Evolutionary conservation across 2,797 vertebrate species (phyloP).

Genomic region (Anabacerthia variegaticeps): DNA sequence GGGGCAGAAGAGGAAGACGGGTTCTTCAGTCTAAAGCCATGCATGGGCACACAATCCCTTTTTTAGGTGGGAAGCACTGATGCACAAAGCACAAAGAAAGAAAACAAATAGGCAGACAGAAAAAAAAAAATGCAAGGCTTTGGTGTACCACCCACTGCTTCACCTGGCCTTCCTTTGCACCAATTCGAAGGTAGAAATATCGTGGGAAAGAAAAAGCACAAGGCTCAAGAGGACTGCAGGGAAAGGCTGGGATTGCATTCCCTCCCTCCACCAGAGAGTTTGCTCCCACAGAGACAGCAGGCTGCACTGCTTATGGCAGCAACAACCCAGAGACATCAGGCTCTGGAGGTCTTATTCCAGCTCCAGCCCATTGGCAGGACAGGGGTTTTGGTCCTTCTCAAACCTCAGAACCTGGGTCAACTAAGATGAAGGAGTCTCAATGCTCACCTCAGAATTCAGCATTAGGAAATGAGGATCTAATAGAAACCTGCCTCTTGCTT

Average conservation of each 20-base stretch:
- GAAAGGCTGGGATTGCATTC: not conserved
- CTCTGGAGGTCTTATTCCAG: not conserved
- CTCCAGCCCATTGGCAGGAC: not conserved
- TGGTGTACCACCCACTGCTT: not conserved
- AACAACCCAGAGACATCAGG: not conserved
- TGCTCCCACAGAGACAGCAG: not conserved
- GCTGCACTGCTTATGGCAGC: not conserved
- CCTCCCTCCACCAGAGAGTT: not conserved
- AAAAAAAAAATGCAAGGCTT: not conserved
- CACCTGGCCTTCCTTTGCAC: not conserved
- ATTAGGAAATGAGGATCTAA: not conserved
- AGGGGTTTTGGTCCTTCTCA: not conserved
- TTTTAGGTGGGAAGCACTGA: not conserved
- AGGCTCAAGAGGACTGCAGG: not conserved
- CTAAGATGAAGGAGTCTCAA: not conserved
- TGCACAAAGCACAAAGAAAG: not conserved
- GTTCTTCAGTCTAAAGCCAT: not conserved
- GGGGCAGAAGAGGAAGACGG: not conserved
- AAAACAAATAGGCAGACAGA: not conserved
- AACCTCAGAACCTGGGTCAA: not conserved
- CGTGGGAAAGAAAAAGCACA: not conserved
- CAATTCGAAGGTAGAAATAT: not conserved
- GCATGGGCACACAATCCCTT: not conserved
- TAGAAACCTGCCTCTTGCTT: not conserved
- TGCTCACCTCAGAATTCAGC: not conserved